Base-by-base conservation (phyloP, 2,113 vertebrate genomes). In the Oryzias melastigma region DNA sequence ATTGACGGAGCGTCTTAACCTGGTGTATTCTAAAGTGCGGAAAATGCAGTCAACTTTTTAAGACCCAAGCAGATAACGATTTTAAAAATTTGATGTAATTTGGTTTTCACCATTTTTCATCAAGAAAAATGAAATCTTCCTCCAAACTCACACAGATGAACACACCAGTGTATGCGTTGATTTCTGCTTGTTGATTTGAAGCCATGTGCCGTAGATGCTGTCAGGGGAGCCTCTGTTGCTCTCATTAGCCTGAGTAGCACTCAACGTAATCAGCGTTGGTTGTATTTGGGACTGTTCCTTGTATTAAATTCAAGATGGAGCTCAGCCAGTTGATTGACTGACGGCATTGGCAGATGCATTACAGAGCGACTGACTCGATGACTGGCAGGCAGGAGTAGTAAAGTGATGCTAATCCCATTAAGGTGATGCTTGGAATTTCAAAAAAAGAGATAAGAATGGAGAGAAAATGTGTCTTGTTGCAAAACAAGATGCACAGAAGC, bases 241-340 rank as follows among this genome's bases (percentile, higher is more conserved):
- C 75, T 87, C 84, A 87, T 87, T 85, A 81, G 48, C 71, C 77
- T 81, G 87, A 88, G 84, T 87, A 85, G 75, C 83, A 85, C 87
- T 87, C 78, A 81, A 55, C 52, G 62, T 84, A 86, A 88, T 88
- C 77, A 86, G 78, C 14, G 71, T 6, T 65, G 50, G 29, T 67
- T 69, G 57, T 80, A 75, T 77, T 77, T 35, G 35, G 35, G 67
- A 75, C 57, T 47, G 52, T 56, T 49, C 59, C 50, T 75, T 62
- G 44, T 56, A 78, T 84, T 80, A 73, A 77, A 83, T 63, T 74
- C 75, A 84, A 65, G 53, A 79, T 69, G 68, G 71, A 81, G 60
- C 63, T 73, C 49, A 50, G 68, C 75, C 57, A 42, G 73, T 76
- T 85, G 84, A 85, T 82, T 81, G 82, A 82, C 71, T 65, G 82